These are phyloP conservation scores for Andinoacara biseriatus DNA, from an alignment of 2,113 vertebrate genomes.

Conservation along the genomic window DNA sequence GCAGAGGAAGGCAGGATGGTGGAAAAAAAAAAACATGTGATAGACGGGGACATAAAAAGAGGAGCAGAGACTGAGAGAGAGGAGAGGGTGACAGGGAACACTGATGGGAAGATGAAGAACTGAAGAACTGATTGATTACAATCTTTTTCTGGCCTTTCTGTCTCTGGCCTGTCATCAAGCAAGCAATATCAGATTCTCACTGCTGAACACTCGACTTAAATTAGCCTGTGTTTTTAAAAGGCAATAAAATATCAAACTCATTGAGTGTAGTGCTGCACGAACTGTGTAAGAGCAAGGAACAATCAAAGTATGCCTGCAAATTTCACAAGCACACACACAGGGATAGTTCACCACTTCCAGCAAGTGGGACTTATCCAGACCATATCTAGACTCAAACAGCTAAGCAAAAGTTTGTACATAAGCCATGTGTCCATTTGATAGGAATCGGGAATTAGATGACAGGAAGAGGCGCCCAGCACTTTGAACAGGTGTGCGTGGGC, in stretches of 20 bases:
- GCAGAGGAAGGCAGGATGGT: neutral
- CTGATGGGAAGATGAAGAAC: constrained; percentile 14
- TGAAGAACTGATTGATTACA: constrained; percentile 21
- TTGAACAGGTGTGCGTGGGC: constrained; percentile 57
- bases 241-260: neutral
- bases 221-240: neutral
- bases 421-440: constrained; percentile 27
- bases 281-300: neutral
- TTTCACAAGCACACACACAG: neutral
- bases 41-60: constrained; percentile 21
- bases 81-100: neutral
- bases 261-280: neutral
- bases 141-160: neutral
- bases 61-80: constrained; percentile 4
- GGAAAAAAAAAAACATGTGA: neutral
- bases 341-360: constrained; percentile 1
- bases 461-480: constrained; percentile 9
- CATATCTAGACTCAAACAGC: constrained; percentile 13
- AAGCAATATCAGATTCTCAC: neutral
- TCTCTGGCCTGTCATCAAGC: neutral
- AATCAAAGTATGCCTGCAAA: neutral
- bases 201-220: neutral
- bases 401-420: constrained; percentile 31
- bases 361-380: constrained; percentile 23
- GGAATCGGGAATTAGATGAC: constrained; percentile 24